These are phyloP conservation scores for Chaetogeoica ovagalla DNA, from an alignment of 2,888 invertebrate genomes.

Conservation along the genomic window DNA sequence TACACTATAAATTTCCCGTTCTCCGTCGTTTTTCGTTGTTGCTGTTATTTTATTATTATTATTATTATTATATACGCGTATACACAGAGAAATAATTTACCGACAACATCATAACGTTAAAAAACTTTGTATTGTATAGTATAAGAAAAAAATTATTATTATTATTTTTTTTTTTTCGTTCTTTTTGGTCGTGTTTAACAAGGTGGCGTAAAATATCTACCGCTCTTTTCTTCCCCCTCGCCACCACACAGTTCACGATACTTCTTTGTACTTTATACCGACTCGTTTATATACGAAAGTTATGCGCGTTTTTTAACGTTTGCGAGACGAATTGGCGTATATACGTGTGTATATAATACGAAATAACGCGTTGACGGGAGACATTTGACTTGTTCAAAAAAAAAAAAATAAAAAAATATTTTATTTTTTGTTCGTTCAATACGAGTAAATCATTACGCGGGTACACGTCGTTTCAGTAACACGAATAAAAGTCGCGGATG, in stretches of 20 bases:
- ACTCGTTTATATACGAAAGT: conserved; percentile 43
- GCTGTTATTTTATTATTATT: conserved; percentile 51
- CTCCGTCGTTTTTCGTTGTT: conserved; percentile 38
- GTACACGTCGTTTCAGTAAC: no score
- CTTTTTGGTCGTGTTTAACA: conserved; percentile 51
- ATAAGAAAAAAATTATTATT: conserved; percentile 26
- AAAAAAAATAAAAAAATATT: no score
- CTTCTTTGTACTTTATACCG: conserved; percentile 34
- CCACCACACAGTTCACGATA: conserved; percentile 1
- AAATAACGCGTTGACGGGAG: background rate
- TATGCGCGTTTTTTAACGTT: conserved; percentile 13
- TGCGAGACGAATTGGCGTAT: conserved; percentile 11
- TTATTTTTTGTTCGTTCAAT: no score
- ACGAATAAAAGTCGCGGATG: no score
- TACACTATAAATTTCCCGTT: conserved; percentile 39
- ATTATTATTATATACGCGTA: conserved; percentile 36
- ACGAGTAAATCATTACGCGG: no score
- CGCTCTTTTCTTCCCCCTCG: conserved; percentile 18
- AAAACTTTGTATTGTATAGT: conserved; percentile 37
- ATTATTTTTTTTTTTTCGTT: conserved; percentile 30
- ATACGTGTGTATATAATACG: background rate
- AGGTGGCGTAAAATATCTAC: conserved; percentile 45
- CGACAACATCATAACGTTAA: conserved; percentile 49
- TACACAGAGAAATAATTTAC: conserved; percentile 50
- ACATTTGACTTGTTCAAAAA: background rate